These are phyloP conservation scores for Phallusia fumigata DNA, from an alignment of 23 tunicate species.

Conservation along the genomic window DNA sequence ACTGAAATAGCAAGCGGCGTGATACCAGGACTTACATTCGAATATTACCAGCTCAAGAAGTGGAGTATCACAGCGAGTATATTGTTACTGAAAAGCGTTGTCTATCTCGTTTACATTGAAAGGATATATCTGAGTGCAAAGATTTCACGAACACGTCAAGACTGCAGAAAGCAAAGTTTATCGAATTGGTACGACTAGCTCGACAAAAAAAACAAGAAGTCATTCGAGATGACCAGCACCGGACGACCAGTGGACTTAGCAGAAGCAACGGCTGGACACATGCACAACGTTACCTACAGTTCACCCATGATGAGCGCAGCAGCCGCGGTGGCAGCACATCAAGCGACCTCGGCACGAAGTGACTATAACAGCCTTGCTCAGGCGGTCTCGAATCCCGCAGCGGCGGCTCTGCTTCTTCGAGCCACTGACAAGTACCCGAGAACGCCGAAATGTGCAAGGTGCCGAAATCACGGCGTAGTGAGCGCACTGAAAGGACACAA, in stretches of 20 bases:
- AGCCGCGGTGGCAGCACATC: neutral
- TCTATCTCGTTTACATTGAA: neutral
- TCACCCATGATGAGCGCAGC: constrained; percentile 5
- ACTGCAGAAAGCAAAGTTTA: neutral
- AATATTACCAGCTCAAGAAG: neutral
- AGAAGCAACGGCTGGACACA: neutral
- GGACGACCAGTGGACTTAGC: constrained; percentile 11
- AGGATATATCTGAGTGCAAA: neutral
- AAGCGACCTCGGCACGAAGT: constrained; percentile 25
- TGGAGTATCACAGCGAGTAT: neutral
- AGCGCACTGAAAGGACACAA: constrained; percentile 98
- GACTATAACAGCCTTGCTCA: constrained; percentile 49
- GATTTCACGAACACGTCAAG: neutral
- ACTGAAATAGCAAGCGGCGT: neutral
- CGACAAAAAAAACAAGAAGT: too few relatives aligned
- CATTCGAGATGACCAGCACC: neutral
- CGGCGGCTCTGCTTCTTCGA: constrained; percentile 71
- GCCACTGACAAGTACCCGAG: constrained; percentile 86
- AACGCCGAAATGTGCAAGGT: constrained; percentile 97
- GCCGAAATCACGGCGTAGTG: constrained; percentile 95
- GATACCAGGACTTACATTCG: neutral
- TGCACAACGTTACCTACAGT: constrained; percentile 1
- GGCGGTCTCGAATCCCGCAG: constrained; percentile 56
- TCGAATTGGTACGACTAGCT: too few relatives aligned
- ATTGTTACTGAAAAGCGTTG: neutral